Base-by-base conservation (phyloP, 2,888 invertebrate species). In the Linyphia triangularis region DNA sequence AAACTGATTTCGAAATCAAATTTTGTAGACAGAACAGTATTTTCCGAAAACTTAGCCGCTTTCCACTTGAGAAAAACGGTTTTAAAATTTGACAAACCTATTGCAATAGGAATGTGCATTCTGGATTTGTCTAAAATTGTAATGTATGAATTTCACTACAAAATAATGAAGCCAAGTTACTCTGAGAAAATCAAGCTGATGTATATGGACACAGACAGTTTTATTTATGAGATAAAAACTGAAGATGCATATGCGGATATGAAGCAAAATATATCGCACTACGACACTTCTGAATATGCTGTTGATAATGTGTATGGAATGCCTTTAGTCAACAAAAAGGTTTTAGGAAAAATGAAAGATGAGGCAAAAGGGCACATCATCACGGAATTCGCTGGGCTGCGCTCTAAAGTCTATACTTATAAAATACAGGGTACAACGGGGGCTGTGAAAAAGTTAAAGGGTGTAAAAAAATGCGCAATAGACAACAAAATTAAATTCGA, bases 121-220 rank as follows among this genome's bases (percentile, higher is more conserved):
- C 16, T 43, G 16, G 43, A 43, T 10, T 3, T 43, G 9, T 91
- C 90, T 7, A 92, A 92, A 85, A 30, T 65, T 1, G 63, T 90
- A 16, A 92, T 92, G 92, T 91, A 91, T 70, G 77, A 88, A 16
- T 90, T 89, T 22, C 85, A 89, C 37, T 91, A 91, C 65, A 85
- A 90, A 16, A 22, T 65, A 0, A 89, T 91, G 61, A 91, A 90
- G n/a, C 84, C 40, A 22, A 30, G 86, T 69, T 91, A 91, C 85
- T 90, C 81, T 24, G 69, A 89, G 13, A 89, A 91, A 13, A 85
- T 91, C 37, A 70, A 86, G 30, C 75, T 92, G 26, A 78, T 90
- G 22, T 92, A 91, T 88, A 91, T 90, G n/a, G 92, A 92, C 90
- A 92, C 92, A 10, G 92, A 92, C 84, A 85, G 82, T 75, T 89